Percentiles rank a stretch among this genome's conserved stretches.
Conservation (phyloP, 2,888 invertebrate species). For the Amaurobius ferox region DNA sequence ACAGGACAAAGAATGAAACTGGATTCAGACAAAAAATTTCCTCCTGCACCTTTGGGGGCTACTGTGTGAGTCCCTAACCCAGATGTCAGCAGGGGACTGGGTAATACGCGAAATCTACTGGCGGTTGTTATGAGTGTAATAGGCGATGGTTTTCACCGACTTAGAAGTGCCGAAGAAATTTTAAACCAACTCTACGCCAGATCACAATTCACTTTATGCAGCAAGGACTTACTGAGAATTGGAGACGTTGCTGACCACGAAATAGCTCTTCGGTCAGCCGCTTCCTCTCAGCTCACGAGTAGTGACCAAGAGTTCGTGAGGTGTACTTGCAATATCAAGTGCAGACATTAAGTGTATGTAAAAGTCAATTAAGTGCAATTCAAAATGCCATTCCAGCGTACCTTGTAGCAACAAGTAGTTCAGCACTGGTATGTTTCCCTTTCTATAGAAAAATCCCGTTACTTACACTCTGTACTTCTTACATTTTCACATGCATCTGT, state of each 20-base stretch:
- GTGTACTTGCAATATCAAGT: neutral
- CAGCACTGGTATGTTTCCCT: neutral
- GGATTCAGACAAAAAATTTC: too few species aligned
- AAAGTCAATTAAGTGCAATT: neutral
- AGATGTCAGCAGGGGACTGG: neutral
- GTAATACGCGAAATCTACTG: conserved; percentile 16
- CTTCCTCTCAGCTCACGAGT: neutral
- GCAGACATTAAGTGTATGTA: neutral
- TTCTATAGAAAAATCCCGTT: neutral
- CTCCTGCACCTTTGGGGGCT: too few species aligned
- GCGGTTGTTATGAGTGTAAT: neutral
- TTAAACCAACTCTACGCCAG: conserved; percentile 8
- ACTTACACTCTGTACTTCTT: neutral
- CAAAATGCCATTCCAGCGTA: neutral
- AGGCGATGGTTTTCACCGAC: neutral
- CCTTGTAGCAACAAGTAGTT: neutral
- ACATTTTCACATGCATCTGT: neutral
- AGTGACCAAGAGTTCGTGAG: neutral
- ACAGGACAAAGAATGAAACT: too few species aligned
- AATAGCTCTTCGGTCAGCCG: conserved; percentile 1
- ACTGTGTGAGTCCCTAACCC: too few species aligned
- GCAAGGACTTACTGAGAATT: conserved; percentile 30
- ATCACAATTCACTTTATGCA: conserved; percentile 16
- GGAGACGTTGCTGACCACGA: conserved; percentile 23
- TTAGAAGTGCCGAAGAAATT: conserved; percentile 3